phyloP scores from a whole-genome alignment of 2,888 invertebrate genomes.

The Ophion ellenae region DNA sequence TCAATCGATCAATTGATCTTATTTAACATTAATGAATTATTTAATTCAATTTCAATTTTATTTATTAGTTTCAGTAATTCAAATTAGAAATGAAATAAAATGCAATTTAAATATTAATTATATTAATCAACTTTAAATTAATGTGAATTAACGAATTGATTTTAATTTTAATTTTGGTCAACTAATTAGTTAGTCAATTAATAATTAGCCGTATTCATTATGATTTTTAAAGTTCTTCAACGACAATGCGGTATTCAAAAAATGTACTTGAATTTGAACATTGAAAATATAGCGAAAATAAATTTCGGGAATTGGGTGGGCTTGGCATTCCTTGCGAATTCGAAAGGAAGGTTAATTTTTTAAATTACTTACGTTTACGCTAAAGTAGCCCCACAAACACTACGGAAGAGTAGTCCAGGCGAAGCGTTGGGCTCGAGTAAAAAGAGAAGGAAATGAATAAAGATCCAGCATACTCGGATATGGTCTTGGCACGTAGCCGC shows the following conservation, averaged over 20 bases:
- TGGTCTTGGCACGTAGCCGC: neutral
- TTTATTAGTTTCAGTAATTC: too few species aligned
- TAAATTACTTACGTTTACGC: neutral
- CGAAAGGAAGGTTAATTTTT: neutral
- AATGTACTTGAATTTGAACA: neutral
- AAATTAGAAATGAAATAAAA: too few species aligned
- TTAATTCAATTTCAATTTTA: too few species aligned
- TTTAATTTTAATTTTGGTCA: neutral
- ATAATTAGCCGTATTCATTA: neutral
- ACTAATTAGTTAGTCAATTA: neutral
- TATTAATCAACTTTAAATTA: too few species aligned
- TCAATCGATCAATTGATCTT: too few species aligned
- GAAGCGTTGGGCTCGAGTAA: neutral
- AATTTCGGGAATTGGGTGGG: too few species aligned
- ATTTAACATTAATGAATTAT: too few species aligned
- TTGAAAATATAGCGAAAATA: neutral
- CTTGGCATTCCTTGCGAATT: neutral
- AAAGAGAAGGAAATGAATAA: neutral
- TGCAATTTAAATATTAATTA: too few species aligned
- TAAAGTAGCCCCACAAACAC: neutral
- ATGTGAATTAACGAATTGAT: too few species aligned
- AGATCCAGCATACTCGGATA: neutral
- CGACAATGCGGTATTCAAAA: neutral
- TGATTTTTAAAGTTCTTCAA: neutral
- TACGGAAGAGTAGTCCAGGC: neutral